These are phyloP conservation scores for Brotogeris chrysoptera DNA, from an alignment of 2,797 vertebrate genomes.

Conservation along the genomic window DNA sequence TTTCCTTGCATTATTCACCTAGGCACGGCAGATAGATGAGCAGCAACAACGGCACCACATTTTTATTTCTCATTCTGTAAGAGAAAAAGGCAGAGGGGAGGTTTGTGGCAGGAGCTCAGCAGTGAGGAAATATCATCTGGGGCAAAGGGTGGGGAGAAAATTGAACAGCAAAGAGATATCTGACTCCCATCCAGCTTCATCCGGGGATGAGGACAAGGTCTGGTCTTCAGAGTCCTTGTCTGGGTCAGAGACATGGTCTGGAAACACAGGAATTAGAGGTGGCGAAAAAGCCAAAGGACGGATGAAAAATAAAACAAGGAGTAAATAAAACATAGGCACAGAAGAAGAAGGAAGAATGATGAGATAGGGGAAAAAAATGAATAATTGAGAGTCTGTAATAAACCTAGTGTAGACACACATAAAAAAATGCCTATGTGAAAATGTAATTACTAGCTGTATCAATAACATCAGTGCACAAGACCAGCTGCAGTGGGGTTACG, in stretches of 20 bases:
- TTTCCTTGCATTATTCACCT: slow-evolving; percentile 70
- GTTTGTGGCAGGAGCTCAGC: not conserved
- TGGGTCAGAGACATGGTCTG: not conserved
- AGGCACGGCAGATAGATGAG: slow-evolving; percentile 56
- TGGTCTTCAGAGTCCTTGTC: not conserved
- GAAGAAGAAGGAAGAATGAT: not conserved
- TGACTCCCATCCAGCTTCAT: not conserved
- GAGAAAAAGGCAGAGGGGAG: slow-evolving; percentile 45
- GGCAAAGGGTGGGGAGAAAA: slow-evolving; percentile 20
- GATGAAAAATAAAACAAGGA: slow-evolving; percentile 16
- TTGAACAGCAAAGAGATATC: not conserved
- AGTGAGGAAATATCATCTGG: not conserved
- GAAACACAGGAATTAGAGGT: not conserved
- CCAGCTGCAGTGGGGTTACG: not conserved
- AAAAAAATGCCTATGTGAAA: slow-evolving; percentile 29
- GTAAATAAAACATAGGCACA: not conserved
- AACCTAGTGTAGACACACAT: not conserved
- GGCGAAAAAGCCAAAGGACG: not conserved
- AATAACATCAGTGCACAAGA: slow-evolving; percentile 18
- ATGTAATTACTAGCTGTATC: slow-evolving; percentile 55
- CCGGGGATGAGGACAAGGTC: not conserved
- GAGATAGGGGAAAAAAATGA: not conserved
- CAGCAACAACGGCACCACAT: slow-evolving; percentile 58
- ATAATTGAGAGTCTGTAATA: slow-evolving; percentile 39
- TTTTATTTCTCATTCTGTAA: slow-evolving; percentile 66